Evolutionary conservation across 1,140 invertebrate genomes (phyloP).

Genomic region (Nylanderia fulva): DNA sequence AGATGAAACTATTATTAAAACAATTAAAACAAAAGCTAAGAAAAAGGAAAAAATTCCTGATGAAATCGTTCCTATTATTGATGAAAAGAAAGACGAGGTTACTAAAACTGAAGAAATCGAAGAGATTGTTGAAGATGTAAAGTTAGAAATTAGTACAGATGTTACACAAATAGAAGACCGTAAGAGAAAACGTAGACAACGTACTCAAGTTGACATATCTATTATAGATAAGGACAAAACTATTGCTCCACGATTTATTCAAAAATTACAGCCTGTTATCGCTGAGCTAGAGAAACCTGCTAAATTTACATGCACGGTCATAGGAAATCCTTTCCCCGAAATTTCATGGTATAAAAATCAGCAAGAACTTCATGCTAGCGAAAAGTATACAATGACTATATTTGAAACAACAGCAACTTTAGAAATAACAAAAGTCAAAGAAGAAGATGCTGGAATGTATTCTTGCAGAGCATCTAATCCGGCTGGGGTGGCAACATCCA

Average conservation of each 20-base stretch:
- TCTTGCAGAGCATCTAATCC: slow-evolving; percentile 92
- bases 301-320: slow-evolving; percentile 89
- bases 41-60: slow-evolving; percentile 55
- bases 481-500: slow-evolving; percentile 92
- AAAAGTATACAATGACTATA: slow-evolving; percentile 88
- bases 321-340: slow-evolving; percentile 89
- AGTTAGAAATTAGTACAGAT: slow-evolving; percentile 18
- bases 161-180: slow-evolving; percentile 66
- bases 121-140: background rate
- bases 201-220: slow-evolving; percentile 86
- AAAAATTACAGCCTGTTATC: slow-evolving; percentile 90
- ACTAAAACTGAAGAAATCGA: slow-evolving; percentile 28
- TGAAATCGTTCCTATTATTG: slow-evolving; percentile 41
- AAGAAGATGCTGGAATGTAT: slow-evolving; percentile 92
- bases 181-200: slow-evolving; percentile 79
- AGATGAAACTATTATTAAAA: slow-evolving; percentile 75
- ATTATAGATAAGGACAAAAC: slow-evolving; percentile 84
- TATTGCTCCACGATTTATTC: slow-evolving; percentile 90
- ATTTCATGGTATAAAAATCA: slow-evolving; percentile 93
- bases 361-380: slow-evolving; percentile 88
- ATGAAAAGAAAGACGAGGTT: slow-evolving; percentile 61
- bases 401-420: slow-evolving; percentile 89
- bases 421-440: slow-evolving; percentile 88
- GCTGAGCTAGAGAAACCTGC: slow-evolving; percentile 88
- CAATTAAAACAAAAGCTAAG: slow-evolving; percentile 64